Evolutionary conservation across 2,797 vertebrate genomes (phyloP), one percentile per base, ranked within the genome.

Genomic region (Sebastes glaucus): DNA sequence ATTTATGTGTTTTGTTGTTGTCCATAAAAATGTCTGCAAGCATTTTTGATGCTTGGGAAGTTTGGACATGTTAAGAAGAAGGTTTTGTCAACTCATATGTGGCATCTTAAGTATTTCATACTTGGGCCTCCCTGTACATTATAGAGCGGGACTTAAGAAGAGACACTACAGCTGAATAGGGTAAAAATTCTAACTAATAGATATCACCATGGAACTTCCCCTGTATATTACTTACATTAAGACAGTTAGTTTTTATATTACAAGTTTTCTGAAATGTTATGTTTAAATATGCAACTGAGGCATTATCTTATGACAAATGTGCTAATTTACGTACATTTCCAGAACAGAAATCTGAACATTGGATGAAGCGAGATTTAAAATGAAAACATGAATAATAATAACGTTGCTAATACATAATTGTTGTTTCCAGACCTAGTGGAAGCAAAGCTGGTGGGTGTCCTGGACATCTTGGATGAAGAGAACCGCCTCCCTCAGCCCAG

Each of bases 391-490:
- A 70, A 57, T 77, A 27, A 55, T 69, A 64, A 66, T 32, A 46
- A 62, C 78, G 63, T 32, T 55, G 13, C 28, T 75, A 27, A 80
- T 59, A 9, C 13, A 66, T 77, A 10, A 52, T 61, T 76, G 30
- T 81, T 78, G 8, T 84, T 82, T 88, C 11, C 92, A 99, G 99
- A 99, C 95, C 95, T 99, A 65, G 97, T 99, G 87, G 99, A 99
- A 94, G 96, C 96, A 67, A 99, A 97, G 91, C 90, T 99, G 86
- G 93, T 98, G 74, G 99, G 99, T 57, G 87, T 99, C 74, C 93
- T 99, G 92, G 98, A 99, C 91, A 99, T 99, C 92, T 86, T 99
- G 93, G 99, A 99, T 89, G 98, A 99, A 93, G 99, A 99, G 94
- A 99, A 98, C 88, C 97, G 98, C 46, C 96, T 99, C 77, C 99